Evolutionary conservation across 2,113 vertebrate species (phyloP).

Genomic region (Coreoperca whiteheadi): DNA sequence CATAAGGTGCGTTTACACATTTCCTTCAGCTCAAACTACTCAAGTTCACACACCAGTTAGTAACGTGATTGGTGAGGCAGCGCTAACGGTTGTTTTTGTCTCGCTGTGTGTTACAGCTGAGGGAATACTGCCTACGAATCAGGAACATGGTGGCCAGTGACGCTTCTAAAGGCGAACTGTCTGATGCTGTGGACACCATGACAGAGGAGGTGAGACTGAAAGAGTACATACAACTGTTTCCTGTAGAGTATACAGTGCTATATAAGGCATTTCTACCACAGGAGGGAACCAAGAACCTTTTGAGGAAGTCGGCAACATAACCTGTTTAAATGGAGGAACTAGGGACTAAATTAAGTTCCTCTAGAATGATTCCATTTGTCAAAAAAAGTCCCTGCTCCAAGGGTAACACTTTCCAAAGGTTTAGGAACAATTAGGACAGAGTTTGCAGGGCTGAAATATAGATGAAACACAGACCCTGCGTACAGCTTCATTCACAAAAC

Average conservation of each 20-base stretch:
- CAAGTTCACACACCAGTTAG: neutral
- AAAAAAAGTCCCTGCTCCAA: neutral
- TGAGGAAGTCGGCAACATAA: neutral
- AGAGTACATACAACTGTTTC: neutral
- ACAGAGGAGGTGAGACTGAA: slow-evolving; percentile 92
- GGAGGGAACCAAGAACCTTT: neutral
- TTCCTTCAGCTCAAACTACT: neutral
- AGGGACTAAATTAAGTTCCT: neutral
- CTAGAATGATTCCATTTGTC: neutral
- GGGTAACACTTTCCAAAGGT: too few relatives aligned
- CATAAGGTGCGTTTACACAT: slow-evolving; percentile 88
- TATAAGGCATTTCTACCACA: neutral
- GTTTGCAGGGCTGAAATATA: neutral
- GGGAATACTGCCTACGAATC: slow-evolving; percentile 94
- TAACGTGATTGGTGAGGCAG: fast-evolving
- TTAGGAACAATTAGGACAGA: neutral
- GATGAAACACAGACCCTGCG: neutral
- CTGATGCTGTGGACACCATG: slow-evolving; percentile 90
- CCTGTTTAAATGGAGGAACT: neutral
- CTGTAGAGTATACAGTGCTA: too few relatives aligned
- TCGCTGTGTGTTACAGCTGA: slow-evolving; percentile 86
- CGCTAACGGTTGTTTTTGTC: slow-evolving; percentile 10
- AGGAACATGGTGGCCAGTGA: slow-evolving; percentile 92
- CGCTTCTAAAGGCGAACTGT: slow-evolving; percentile 87
- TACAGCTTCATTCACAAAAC: neutral